Base-by-base conservation (phyloP, 2,113 vertebrate genomes). In the Gobiocypris rarus region DNA sequence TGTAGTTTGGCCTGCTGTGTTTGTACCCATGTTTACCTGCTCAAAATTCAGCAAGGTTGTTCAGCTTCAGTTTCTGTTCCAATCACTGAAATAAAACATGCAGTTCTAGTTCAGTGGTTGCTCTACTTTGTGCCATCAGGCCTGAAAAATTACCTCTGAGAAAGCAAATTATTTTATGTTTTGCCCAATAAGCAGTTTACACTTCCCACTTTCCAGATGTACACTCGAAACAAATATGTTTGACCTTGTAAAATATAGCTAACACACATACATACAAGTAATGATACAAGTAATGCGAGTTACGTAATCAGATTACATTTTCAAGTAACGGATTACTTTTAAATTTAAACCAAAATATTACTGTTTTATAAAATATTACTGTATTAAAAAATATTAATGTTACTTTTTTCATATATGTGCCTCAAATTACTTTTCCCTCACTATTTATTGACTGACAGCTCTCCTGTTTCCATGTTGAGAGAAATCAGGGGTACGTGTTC, bases 51-150 rank as follows among this genome's bases (percentile, higher is more conserved):
- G 41, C 11, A 45, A 15, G 69, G 38, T 43, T 22, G 11, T 71
- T 45, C 69, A 0, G 38, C 41, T 24, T 71, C 69, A 3, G 69
- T 71, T 71, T 24, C 69, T 71, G 41, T 14, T 24, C 11, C 11
- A 22, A 24, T 71, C 69, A 71, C 69, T 45, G 22, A 24, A 45
- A 45, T 71, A 71, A 71, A 45, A 45, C 22, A 71, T 71, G 41
- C 69, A 45, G 41, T 71, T 45, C 69, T 45, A 41, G 65, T 69
- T 69, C 65, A 69, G 34, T 2, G 22, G 38, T 43, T 71, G 69
- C 69, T 71, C 38, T 71, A 71, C 69, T 45, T 71, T 6, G 41
- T 4, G 24, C 22, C 22, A 45, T 45, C 41, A 71, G 22, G 22
- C 41, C 69, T 71, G 69, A 71, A 26, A 24, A 71, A 71, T 14